phyloP scores from a whole-genome alignment of 2,113 vertebrate species.

The Euleptes europaea region DNA sequence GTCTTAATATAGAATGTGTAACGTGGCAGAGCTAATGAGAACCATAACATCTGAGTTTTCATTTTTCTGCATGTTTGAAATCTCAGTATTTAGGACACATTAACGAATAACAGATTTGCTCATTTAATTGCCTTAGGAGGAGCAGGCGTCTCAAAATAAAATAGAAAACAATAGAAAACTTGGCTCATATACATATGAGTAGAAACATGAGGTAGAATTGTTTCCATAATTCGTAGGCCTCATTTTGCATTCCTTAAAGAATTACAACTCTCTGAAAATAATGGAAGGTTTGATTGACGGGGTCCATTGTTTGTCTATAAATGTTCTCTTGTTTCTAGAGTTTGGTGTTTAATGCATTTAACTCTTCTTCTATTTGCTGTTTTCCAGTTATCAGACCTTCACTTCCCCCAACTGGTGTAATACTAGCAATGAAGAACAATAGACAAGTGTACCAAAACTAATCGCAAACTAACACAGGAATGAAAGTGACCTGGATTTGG shows the following conservation, averaged over 20 bases:
- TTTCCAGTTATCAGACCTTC: neutral
- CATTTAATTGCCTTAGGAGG: neutral
- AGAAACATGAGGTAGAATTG: neutral
- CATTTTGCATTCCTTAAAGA: neutral
- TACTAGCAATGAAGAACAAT: neutral
- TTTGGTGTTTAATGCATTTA: neutral
- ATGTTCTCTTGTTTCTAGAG: neutral
- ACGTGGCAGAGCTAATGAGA: constrained; percentile 3
- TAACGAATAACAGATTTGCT: neutral
- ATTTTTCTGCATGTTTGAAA: neutral
- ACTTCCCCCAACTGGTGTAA: neutral
- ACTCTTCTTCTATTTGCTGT: neutral
- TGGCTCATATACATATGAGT: neutral
- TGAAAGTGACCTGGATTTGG: neutral
- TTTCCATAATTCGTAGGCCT: neutral
- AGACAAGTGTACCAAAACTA: neutral
- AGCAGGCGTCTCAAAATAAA: constrained; percentile 10
- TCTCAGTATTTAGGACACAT: neutral
- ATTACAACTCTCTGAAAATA: neutral
- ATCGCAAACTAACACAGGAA: neutral
- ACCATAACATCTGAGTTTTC: neutral
- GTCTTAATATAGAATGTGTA: neutral
- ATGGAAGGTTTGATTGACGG: neutral
- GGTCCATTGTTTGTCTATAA: neutral
- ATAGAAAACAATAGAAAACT: constrained; percentile 13